Evolutionary conservation across 2,888 invertebrate genomes (phyloP), one percentile per base, ranked within the genome.

Genomic region (Congeria kusceri): DNA sequence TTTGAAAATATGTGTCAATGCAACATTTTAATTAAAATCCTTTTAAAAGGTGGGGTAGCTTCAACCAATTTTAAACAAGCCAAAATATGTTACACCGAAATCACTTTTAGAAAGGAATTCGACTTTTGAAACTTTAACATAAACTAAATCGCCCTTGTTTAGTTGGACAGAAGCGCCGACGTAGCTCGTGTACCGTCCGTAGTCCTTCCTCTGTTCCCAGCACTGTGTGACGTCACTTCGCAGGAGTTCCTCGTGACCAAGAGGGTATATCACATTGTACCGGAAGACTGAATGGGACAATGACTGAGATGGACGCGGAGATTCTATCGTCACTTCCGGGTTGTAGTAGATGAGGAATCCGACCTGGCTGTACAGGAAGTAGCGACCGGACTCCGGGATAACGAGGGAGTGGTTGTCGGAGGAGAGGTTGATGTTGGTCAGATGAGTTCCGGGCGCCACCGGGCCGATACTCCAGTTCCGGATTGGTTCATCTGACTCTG

Each of bases 321-420:
- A 20, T 7, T 53, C 53, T 1, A 23, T 15, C 2, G 57, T 44
- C 1, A 68, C n/a, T 11, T 59, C 49, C 4, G 56, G 18, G 53
- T 62, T 39, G 70, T 85, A 86, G 53, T 70, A 65, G 3, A 82
- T 68, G 9, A 79, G 69, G 63, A 86, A 87, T n/a, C 79, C 82
- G 5, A 83, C 80, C 53, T 87, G 87, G 28, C 87, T 87, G 66
- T 87, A 87, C 25, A 87, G 59, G 61, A 81, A 86, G 63, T 86
- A 87, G 20, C 77, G 58, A 27, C 87, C 87, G 39, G 84, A 79
- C 62, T 79, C 80, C 27, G 84, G 80, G 3, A 87, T 64, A 2
- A 70, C 61, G 13, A 87, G 63, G 13, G 76, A 65, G 11, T 44
- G 63, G 11, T 70, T 70, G 56, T 83, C 83, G 46, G 80, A 61